Evolutionary conservation across 1,140 invertebrate species (phyloP), one percentile per base, ranked within the genome.

Genomic region (Hylyphantes graminicola): DNA sequence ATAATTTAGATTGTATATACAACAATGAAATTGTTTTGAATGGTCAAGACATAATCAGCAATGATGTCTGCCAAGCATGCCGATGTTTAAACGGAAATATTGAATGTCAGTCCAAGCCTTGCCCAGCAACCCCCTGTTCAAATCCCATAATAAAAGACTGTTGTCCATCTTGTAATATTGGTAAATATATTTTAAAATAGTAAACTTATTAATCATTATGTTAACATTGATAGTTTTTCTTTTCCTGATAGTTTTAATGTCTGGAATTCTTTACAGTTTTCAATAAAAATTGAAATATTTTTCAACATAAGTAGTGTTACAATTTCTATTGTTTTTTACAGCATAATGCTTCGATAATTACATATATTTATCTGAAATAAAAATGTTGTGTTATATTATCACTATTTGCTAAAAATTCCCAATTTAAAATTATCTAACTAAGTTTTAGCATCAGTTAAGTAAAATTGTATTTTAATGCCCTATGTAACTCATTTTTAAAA

Each of bases 91-190:
- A 65, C 8, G 76, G 76, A 15, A 67, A 67, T 65, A 13, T 78
- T 19, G 76, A 78, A 78, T 78, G 76, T 51, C 65, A 78, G 15
- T 64, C 63, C 15, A 78, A 78, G 35, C 0, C 11, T 55, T 78
- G 76, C n/a, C 50, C 19, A 21, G 48, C 50, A 15, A 51, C 35
- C 67, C 59, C 53, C 55, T 78, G 76, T 10, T 65, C 63, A 19
- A 51, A 54, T 55, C 76, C 76, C 2, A 21, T 78, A 13, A 54
- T 78, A 7, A 65, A 78, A 13, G 76, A 78, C 35, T 78, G 76
- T 35, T 78, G 76, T 21, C 63, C 74, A 19, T 17, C 57, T 5
- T 76, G 74, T 76, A 61, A 76, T 17, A 50, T n/a, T 0, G 74
- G 74, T 76, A 76, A 17, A 51, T 53, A 15, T 4, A 70, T 11